Evolutionary conservation across 2,113 vertebrate species (phyloP), one percentile per base, ranked within the genome.

Genomic region (Diglossa brunneiventris): DNA sequence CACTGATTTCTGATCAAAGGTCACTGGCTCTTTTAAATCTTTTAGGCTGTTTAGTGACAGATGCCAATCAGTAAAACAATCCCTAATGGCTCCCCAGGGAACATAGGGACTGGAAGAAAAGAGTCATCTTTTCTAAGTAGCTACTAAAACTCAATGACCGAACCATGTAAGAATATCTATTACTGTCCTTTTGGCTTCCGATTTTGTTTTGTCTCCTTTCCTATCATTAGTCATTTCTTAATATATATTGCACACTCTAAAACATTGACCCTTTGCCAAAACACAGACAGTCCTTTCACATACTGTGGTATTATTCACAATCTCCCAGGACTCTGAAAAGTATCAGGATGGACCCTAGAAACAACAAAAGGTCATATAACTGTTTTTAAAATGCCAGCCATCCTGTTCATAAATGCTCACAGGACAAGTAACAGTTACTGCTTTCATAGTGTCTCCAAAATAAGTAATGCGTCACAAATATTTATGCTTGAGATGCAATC

Each of bases 301-400:
- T 87, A 84, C 53, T 75, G 18, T 39, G 46, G 74, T 90, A 90
- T 92, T 90, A 94, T 77, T 93, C 73, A 89, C 42, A n/a, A 75
- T 82, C 78, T 93, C 86, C 49, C 70, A 88, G 55, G 68, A 64
- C 69, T 88, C 49, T 59, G 47, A 58, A 91, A 97, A 87, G 37
- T 88, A 95, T 82, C 83, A 84, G 61, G 58, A 95, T 41, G 35
- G 83, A 93, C 92, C 67, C 50, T 62, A 86, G 83, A 75, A 96
- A 90, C 76, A 82, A 92, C 53, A 96, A 96, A 97, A 97, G 90
- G 91, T 96, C 96, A 96, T 46, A 90, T 13, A 94, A 94, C 70
- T 89, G 64, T 94, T 95, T 95, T 82, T 92, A 83, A 97, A 95
- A 95, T 84, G 75, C 31, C 88, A 96, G 70, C 56, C 67, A 88